phyloP scores from a whole-genome alignment of 2,797 vertebrate genomes.

The Girardinus metallicus region DNA sequence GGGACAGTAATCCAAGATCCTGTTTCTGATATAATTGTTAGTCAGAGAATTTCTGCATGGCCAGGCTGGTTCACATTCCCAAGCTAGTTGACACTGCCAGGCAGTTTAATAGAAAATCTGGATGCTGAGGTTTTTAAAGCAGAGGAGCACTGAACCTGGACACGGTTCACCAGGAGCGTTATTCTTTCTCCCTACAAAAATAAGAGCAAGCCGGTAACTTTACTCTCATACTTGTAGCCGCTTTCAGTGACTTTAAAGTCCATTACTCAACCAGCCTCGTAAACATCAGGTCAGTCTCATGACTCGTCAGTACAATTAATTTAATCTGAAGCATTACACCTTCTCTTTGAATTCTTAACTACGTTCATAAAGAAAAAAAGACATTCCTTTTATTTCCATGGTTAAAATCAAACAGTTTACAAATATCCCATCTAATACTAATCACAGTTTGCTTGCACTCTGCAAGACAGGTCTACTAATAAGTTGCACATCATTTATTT shows the following conservation, averaged over 20 bases:
- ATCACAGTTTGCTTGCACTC: not conserved
- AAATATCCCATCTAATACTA: not conserved
- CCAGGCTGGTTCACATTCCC: constrained; percentile 85
- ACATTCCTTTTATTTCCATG: not conserved
- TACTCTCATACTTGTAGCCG: constrained; percentile 36
- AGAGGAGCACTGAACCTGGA: constrained; percentile 83
- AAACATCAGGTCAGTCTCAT: not conserved
- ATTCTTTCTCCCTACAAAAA: constrained; percentile 70
- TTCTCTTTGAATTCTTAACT: not conserved
- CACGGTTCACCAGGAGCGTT: constrained; percentile 81
- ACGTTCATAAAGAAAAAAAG: not conserved
- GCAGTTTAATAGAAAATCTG: constrained; percentile 90
- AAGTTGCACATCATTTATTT: not conserved
- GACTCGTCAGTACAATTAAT: not conserved
- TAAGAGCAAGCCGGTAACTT: constrained; percentile 67
- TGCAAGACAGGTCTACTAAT: not conserved
- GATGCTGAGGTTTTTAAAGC: constrained; percentile 86
- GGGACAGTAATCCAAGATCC: constrained; percentile 88
- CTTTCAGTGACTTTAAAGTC: constrained; percentile 2
- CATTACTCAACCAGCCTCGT: not conserved
- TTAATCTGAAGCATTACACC: not conserved
- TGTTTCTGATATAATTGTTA: constrained; percentile 93
- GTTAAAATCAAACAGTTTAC: not conserved
- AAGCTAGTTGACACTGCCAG: constrained; percentile 88
- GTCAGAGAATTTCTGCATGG: constrained; percentile 90